Percentiles rank a stretch among this genome's conserved stretches.
phyloP scores from a whole-genome alignment of 2,888 invertebrate species.

The Brachynemurus nebulosus region DNA sequence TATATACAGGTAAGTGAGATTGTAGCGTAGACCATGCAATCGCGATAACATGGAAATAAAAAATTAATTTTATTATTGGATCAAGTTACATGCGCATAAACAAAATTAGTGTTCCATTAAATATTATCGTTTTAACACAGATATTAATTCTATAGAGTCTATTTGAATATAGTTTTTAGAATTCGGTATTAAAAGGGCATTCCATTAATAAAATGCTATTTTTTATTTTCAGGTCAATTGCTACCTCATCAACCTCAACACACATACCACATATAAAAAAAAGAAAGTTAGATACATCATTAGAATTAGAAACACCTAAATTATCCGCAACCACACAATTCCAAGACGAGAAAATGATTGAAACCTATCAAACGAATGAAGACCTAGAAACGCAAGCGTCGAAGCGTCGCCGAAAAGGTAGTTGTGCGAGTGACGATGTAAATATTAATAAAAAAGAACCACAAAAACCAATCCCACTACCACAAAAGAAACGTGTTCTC shows the following conservation, averaged over 20 bases:
- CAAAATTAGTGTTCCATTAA: too few relatives aligned
- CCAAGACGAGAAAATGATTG: slow-evolving; percentile 23
- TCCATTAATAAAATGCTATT: too few relatives aligned
- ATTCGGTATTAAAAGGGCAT: too few relatives aligned
- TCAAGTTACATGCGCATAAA: too few relatives aligned
- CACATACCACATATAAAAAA: slow-evolving; percentile 47
- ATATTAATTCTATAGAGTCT: too few relatives aligned
- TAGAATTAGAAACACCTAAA: slow-evolving; percentile 29
- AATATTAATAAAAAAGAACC: slow-evolving; percentile 23
- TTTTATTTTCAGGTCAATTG: slow-evolving; percentile 9
- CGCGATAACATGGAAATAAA: too few relatives aligned
- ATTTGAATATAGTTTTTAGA: too few relatives aligned
- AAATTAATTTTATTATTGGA: too few relatives aligned
- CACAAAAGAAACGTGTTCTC: slow-evolving; percentile 44
- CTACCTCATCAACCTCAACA: slow-evolving; percentile 5
- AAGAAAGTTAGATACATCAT: slow-evolving; percentile 44
- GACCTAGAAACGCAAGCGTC: slow-evolving; percentile 24
- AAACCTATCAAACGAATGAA: slow-evolving; percentile 24
- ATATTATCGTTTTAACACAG: too few relatives aligned
- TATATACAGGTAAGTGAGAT: too few relatives aligned
- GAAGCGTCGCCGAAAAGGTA: slow-evolving; percentile 35
- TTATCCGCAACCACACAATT: slow-evolving; percentile 12
- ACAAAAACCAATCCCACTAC: slow-evolving; percentile 33
- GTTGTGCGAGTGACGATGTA: slow-evolving; percentile 27
- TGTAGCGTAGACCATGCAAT: too few relatives aligned